phyloP scores from a whole-genome alignment of 1,140 invertebrate species.

The Drosophila carrolli region DNA sequence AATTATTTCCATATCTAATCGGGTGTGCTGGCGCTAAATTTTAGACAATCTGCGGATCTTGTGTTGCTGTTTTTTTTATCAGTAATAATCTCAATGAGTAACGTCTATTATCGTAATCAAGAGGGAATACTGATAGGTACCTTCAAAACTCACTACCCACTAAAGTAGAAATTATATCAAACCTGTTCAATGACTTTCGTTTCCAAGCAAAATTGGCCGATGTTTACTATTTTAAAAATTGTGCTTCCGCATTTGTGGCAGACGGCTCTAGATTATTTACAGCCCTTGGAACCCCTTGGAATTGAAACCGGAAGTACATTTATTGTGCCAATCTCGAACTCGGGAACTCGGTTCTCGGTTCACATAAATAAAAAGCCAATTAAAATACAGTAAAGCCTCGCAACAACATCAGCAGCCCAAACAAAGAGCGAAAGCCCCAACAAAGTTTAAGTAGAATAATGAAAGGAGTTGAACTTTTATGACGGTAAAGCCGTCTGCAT shows the following conservation, averaged over 20 bases:
- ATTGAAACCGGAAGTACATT: conserved; percentile 19
- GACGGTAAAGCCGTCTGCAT: conserved; percentile 15
- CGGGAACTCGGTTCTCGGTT: conserved; percentile 1
- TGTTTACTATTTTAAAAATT: conserved; percentile 4
- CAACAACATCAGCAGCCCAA: conserved; percentile 4
- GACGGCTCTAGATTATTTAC: conserved; percentile 8
- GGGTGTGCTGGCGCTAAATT: neutral
- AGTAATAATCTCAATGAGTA: conserved; percentile 14
- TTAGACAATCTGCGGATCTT: neutral
- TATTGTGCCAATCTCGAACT: conserved; percentile 12
- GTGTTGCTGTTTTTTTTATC: neutral
- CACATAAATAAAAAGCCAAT: conserved; percentile 67
- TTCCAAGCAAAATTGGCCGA: conserved; percentile 14
- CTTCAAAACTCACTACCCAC: conserved; percentile 8
- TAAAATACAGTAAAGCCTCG: conserved; percentile 53
- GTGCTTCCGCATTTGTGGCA: conserved; percentile 11
- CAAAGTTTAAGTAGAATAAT: conserved; percentile 58
- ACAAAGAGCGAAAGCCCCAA: conserved; percentile 33
- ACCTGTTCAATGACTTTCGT: conserved; percentile 53
- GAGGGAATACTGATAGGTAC: conserved; percentile 28
- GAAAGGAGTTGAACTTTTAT: conserved; percentile 26
- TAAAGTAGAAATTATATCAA: conserved; percentile 38
- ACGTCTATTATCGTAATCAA: conserved; percentile 2
- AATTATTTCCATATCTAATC: conserved; percentile 15
- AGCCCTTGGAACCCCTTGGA: conserved; percentile 10